Evolutionary conservation across 2,888 invertebrate species (phyloP), one percentile per base, ranked within the genome.

Genomic region (Eupeodes latifasciatus): DNA sequence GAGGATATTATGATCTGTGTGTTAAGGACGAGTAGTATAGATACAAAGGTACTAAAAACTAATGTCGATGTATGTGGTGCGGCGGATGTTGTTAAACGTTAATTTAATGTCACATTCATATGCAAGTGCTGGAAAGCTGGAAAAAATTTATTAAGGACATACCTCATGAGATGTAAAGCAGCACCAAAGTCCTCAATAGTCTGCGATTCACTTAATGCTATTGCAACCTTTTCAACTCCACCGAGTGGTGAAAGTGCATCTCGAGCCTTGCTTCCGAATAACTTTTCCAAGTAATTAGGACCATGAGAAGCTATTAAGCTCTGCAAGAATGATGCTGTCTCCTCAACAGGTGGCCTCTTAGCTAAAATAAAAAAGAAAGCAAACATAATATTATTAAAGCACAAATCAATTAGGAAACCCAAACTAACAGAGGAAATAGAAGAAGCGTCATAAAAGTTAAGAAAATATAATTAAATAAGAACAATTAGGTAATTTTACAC

Each of bases 331-430:
- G 98, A 98, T 62, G 98, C 97, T 0, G 98, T 99, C 94, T 99
- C 99, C 93, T 99, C 98, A 49, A 99, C 98, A 72, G 99, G 99
- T 90, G 99, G 99, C 92, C 99, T 95, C 94, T 98, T 98, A 34
- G 99, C 99, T 98, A 94, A 27, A 74, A 71, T 40, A 14, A 66
- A 14, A 66, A 27, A 64, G 7, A 2, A 47, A 92, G 90, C 90
- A 81, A 89, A 84, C 88, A 74, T 77, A 75, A 59, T 7, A 49
- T 16, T 64, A 64, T 71, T 47, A 11, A 47, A 76, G 19, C 7
- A 34, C 66, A 81, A 80, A 83, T 71, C 59, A 85, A 81, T 76
- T 76, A 66, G 72, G 44, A 12, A 53, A n/a, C 2, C 2, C 12
- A 11, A 11, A 10, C 9, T 47, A 47, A 10, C n/a, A 85, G 79